phyloP scores from a whole-genome alignment of 2,888 invertebrate genomes.

The Ectemnius lituratus region DNA sequence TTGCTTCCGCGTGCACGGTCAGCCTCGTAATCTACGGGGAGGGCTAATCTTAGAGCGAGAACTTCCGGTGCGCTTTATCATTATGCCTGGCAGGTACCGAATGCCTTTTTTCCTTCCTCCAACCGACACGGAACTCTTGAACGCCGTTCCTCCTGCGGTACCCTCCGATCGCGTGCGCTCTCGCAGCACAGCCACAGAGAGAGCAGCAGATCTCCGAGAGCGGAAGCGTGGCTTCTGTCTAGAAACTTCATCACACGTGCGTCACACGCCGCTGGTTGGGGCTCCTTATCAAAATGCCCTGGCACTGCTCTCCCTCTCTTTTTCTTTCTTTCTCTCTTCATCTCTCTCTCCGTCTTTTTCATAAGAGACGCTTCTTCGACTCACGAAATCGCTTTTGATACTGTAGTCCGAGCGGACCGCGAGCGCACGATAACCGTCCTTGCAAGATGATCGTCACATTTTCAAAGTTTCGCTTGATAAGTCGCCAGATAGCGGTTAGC shows the following conservation, averaged over 20 bases:
- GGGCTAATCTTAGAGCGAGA: constrained; percentile 27
- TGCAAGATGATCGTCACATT: neutral
- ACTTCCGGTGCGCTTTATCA: constrained; percentile 37
- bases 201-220: constrained; percentile 17
- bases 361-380: neutral
- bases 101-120: constrained; percentile 15
- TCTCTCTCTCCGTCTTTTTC: neutral
- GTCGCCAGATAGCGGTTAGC: neutral
- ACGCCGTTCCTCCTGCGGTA: neutral
- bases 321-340: neutral
- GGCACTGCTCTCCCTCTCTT: neutral
- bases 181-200: neutral
- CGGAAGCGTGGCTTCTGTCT: constrained; percentile 17
- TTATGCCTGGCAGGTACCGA: constrained; percentile 36
- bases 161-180: neutral
- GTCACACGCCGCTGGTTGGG: neutral
- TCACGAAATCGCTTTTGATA: constrained; percentile 3
- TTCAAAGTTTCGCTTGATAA: neutral
- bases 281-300: constrained; percentile 27
- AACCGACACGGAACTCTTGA: too few species aligned
- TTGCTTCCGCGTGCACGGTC: neutral
- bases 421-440: neutral
- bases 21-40: constrained; percentile 18
- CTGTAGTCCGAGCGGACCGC: neutral
- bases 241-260: constrained; percentile 20